Evolutionary conservation across 2,888 invertebrate species (phyloP).

Genomic region (Homarus gammarus): DNA sequence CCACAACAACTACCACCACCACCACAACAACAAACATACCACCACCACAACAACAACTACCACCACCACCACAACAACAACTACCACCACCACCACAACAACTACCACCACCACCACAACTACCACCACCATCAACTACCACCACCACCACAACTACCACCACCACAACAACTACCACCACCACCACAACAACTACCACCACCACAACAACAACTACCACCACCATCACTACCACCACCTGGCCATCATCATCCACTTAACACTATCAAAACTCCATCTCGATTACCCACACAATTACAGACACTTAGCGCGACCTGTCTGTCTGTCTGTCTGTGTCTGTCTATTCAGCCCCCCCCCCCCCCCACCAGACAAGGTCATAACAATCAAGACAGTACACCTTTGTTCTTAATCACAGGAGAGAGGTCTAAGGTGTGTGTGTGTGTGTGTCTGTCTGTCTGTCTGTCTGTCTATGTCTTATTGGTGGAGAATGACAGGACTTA

Average conservation of each 20-base stretch:
- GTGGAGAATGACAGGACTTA: no score
- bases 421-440: no score
- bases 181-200: not conserved
- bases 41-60: not conserved
- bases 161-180: not conserved
- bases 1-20: not conserved
- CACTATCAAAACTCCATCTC: constrained; percentile 39
- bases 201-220: constrained; percentile 12
- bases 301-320: constrained; percentile 31
- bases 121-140: not conserved
- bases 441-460: no score
- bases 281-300: constrained; percentile 43
- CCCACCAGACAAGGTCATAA: no score
- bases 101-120: not conserved
- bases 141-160: not conserved
- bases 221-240: not conserved
- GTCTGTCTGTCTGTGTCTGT: no score
- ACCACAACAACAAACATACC: not conserved
- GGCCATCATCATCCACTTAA: constrained; percentile 38
- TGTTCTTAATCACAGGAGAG: no score
- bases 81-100: not conserved
- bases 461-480: no score
- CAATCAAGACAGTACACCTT: not conserved
- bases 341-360: no score
- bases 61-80: not conserved